These are phyloP conservation scores for Volucella inflata DNA, from an alignment of 2,888 invertebrate genomes.

Conservation along the genomic window DNA sequence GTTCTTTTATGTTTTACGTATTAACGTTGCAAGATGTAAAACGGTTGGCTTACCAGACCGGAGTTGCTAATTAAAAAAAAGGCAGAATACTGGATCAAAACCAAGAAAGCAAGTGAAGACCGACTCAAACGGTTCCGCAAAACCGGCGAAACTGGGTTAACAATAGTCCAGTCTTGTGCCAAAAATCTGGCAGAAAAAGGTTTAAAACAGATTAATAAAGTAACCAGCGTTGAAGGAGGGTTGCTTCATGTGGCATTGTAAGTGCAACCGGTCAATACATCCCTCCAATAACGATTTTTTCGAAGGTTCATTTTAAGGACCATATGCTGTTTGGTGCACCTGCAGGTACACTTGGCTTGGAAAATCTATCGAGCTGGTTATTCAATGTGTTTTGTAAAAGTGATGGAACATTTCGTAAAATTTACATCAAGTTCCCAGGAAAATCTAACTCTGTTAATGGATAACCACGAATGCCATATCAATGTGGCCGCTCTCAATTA, in stretches of 20 bases:
- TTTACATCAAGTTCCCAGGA: conserved; percentile 11
- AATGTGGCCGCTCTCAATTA: not conserved
- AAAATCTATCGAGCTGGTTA: conserved; percentile 18
- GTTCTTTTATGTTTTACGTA: too few relatives aligned
- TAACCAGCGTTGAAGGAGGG: conserved; percentile 27
- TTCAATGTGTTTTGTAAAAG: not conserved
- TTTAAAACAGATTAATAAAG: conserved; percentile 12
- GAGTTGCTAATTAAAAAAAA: too few relatives aligned
- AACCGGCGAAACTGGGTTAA: too few relatives aligned
- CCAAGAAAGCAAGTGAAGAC: too few relatives aligned
- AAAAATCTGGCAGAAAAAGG: conserved; percentile 20
- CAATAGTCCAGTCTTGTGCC: too few relatives aligned
- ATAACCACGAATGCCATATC: conserved; percentile 17
- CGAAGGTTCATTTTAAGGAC: conserved; percentile 4
- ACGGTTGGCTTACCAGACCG: too few relatives aligned
- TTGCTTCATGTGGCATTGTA: not conserved
- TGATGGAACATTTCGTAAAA: conserved; percentile 2
- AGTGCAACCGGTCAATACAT: conserved; percentile 13
- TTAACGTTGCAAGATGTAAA: too few relatives aligned
- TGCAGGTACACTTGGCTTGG: conserved; percentile 1
- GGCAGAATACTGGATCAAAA: too few relatives aligned
- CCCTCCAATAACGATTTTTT: not conserved
- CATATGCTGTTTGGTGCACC: conserved; percentile 19
- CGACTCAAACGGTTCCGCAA: too few relatives aligned
- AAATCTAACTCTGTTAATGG: conserved; percentile 20